Percentiles rank a stretch among this genome's conserved stretches.
Conservation (phyloP, 2,113 vertebrate species). For the Rhombomys opimus region DNA sequence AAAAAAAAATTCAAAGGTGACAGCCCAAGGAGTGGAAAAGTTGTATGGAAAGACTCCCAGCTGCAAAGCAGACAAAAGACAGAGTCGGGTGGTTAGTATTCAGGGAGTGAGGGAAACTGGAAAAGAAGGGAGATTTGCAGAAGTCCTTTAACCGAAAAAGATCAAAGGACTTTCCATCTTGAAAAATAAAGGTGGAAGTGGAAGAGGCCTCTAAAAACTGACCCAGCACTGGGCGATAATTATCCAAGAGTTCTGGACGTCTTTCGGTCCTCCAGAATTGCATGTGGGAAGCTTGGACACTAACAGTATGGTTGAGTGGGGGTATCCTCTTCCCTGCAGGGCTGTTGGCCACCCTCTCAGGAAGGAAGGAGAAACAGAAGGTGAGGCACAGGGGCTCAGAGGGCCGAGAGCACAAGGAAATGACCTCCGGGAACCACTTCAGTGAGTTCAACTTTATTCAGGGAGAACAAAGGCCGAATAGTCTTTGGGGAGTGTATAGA, state of each 20-base stretch:
- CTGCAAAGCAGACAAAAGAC: neutral
- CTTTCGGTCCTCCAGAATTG: neutral
- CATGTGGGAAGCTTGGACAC: neutral
- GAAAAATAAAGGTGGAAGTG: neutral
- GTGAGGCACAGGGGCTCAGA: too few species aligned
- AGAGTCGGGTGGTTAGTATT: neutral
- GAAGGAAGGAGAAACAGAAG: too few species aligned
- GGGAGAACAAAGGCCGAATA: too few species aligned
- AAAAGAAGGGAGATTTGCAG: neutral
- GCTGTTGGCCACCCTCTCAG: too few species aligned
- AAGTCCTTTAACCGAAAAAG: neutral
- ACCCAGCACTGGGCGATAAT: neutral
- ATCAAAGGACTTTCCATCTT: neutral
- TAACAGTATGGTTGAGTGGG: neutral
- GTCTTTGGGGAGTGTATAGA: too few species aligned
- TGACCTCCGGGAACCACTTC: too few species aligned
- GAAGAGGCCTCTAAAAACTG: neutral
- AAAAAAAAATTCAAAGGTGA: neutral
- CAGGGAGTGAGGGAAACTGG: neutral
- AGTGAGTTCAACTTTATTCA: too few species aligned
- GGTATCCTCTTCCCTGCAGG: too few species aligned
- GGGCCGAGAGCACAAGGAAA: too few species aligned
- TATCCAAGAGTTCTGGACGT: neutral
- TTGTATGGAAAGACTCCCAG: neutral
- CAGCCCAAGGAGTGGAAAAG: neutral